phyloP scores from a whole-genome alignment of 2,888 invertebrate genomes.

The Monoplex corrugatus region DNA sequence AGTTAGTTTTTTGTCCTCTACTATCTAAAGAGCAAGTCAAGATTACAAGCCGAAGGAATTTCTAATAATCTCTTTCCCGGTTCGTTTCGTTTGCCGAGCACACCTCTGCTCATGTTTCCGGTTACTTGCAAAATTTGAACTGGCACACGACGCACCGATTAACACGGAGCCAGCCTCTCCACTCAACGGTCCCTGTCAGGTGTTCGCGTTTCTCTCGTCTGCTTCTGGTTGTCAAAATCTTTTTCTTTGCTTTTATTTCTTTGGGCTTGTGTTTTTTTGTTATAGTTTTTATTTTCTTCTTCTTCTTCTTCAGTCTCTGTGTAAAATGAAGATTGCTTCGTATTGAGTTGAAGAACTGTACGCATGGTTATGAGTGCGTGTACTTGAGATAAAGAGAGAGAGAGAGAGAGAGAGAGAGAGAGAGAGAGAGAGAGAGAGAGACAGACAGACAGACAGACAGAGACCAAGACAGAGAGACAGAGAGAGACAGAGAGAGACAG shows the following conservation, averaged over 20 bases:
- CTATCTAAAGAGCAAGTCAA: constrained; percentile 29
- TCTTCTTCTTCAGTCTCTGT: background rate
- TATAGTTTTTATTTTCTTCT: background rate
- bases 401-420: no score
- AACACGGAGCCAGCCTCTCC: background rate
- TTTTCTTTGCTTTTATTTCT: no score
- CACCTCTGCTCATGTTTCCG: constrained; percentile 34
- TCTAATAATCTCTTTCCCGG: constrained; percentile 25
- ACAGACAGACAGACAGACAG: no score
- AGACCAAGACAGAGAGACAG: no score
- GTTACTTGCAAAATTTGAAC: constrained; percentile 46
- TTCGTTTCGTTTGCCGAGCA: constrained; percentile 37
- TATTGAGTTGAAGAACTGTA: no score
- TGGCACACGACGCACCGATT: constrained; percentile 35
- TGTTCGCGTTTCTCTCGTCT: constrained; percentile 18
- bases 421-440: no score
- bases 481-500: no score
- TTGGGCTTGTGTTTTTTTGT: no score
- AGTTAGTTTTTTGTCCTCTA: constrained; percentile 27
- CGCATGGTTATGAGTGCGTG: no score
- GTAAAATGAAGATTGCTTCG: no score
- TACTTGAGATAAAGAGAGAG: no score
- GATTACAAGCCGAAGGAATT: constrained; percentile 39
- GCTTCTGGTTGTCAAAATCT: background rate
- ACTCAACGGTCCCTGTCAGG: background rate